These are phyloP conservation scores for Pachyrhynchus sulphureomaculatus DNA, from an alignment of 1,140 invertebrate genomes.

Conservation along the genomic window DNA sequence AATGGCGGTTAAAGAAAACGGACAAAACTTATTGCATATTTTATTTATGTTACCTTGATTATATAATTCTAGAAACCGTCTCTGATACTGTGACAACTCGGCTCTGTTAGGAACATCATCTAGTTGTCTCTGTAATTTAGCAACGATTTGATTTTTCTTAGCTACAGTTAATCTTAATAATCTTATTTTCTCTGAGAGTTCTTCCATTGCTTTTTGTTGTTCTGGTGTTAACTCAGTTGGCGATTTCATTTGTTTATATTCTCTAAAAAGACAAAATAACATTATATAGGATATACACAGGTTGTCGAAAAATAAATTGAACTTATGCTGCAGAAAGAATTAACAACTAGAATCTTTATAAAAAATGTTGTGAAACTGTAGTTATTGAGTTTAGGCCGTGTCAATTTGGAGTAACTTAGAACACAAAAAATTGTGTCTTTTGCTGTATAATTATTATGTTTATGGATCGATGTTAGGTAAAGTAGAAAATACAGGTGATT, in stretches of 20 bases:
- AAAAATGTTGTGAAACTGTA: too few species aligned
- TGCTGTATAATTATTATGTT: too few species aligned
- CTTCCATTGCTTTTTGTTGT: conserved; percentile 57
- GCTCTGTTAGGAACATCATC: conserved; percentile 91
- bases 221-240: conserved; percentile 52
- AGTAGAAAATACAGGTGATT: too few species aligned
- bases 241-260: conserved; percentile 52
- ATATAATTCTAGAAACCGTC: conserved; percentile 93
- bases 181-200: conserved; percentile 60
- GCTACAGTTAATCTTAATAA: conserved; percentile 67
- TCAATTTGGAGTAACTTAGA: too few species aligned
- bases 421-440: too few species aligned
- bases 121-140: conserved; percentile 72
- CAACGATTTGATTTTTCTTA: conserved; percentile 80
- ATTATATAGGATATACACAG: too few species aligned
- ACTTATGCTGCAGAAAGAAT: neutral
- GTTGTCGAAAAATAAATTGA: too few species aligned
- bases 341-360: neutral
- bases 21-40: too few species aligned
- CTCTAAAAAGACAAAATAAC: conserved; percentile 46
- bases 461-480: too few species aligned
- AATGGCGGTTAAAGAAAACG: too few species aligned
- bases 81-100: conserved; percentile 93
- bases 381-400: too few species aligned
- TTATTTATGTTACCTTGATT: conserved; percentile 91